Base-by-base conservation (phyloP, 2,797 vertebrate genomes). In the Coranthus polyacanthus region DNA sequence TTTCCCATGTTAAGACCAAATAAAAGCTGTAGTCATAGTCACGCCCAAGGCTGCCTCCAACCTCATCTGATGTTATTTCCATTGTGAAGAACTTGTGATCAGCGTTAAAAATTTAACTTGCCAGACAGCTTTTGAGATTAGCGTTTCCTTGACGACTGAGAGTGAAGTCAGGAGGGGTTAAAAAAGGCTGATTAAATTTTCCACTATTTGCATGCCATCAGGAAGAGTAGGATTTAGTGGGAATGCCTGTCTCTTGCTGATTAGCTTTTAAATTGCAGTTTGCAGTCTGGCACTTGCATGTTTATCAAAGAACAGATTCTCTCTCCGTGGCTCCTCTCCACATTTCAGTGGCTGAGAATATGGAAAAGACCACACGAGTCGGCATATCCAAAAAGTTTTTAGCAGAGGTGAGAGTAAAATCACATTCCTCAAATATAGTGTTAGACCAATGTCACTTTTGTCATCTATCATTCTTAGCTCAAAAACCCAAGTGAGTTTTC, bases 181-280 rank as follows among this genome's bases (percentile, higher is more conserved):
- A 91, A 86, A 87, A 87, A 88, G 84, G 70, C 83, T 87, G 89
- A 91, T 91, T 90, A 89, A 78, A 92, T 92, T 83, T 84, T 82
- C 81, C 82, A 84, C 81, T 89, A 87, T 90, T 87, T 88, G 85
- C 83, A 81, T 87, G 82, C 75, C 84, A 84, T 81, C 75, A 84
- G 82, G 80, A 88, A 83, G 87, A 71, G 70, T 79, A 72, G 86
- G 86, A 83, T 88, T 90, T 86, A 82, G 80, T 29, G 53, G 71
- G 78, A 67, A 82, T 76, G 87, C 62, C 87, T 90, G 90, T 88
- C 82, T 87, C 74, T 59, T 80, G 76, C 81, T 88, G 86, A 89
- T 91, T 89, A 90, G 87, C 86, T 84, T 79, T 85, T 80, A 88
- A 88, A 88, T 88, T 90, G 79, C 79, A 45, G 70, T 82, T 83